These are phyloP conservation scores for Acrossocheilus wenchowensis DNA, from an alignment of 2,797 vertebrate genomes.

Conservation along the genomic window DNA sequence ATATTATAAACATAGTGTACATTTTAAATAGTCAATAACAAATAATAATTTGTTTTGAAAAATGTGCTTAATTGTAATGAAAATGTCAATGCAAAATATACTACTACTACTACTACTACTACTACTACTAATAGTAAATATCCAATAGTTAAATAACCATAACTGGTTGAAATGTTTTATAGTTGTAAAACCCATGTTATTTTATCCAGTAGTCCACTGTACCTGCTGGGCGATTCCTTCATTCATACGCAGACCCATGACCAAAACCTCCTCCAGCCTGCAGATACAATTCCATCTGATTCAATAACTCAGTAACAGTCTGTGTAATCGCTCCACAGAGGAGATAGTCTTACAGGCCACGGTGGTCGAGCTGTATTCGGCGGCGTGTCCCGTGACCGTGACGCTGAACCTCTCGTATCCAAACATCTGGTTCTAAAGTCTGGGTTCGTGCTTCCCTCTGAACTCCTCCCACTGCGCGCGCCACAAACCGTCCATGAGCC, in stretches of 20 bases:
- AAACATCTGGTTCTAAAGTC: constrained; percentile 85
- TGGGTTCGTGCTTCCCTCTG: constrained; percentile 88
- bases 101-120: too few relatives aligned
- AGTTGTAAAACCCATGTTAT: background rate
- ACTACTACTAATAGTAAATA: background rate
- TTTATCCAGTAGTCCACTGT: background rate
- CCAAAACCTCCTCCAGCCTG: constrained; percentile 90
- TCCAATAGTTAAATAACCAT: too few relatives aligned
- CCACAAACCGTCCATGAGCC: constrained; percentile 87
- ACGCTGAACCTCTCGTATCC: constrained; percentile 87
- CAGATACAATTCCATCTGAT: background rate
- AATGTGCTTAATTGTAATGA: background rate
- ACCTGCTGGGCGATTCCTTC: constrained; percentile 87
- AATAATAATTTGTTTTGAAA: background rate
- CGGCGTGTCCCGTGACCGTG: constrained; percentile 87
- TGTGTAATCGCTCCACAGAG: background rate
- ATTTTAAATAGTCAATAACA: background rate
- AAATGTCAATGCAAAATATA: background rate
- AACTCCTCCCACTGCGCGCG: constrained; percentile 65
- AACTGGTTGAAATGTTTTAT: background rate
- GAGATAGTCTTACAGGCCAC: constrained; percentile 80
- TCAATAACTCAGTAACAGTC: background rate
- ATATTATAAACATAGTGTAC: background rate
- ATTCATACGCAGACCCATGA: constrained; percentile 87
- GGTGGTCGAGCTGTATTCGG: constrained; percentile 70